A percentile compares a stretch with the other conserved stretches of the same genome.
Conservation (phyloP, 2,888 invertebrate genomes). For the Limnephilus auricula region DNA sequence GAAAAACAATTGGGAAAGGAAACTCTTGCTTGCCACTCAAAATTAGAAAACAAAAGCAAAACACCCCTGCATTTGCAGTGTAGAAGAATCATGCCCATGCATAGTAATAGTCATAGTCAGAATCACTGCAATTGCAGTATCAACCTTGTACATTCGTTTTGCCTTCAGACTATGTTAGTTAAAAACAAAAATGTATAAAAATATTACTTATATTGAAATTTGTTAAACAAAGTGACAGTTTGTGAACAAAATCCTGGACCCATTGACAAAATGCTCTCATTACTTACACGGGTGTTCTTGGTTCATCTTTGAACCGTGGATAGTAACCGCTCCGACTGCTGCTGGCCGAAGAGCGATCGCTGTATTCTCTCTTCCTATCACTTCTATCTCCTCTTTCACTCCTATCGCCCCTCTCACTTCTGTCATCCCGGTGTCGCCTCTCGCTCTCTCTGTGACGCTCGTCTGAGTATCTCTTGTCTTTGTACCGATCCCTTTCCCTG, state of each 20-base stretch:
- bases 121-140: too few species aligned
- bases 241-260: not conserved
- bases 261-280: not conserved
- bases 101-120: too few species aligned
- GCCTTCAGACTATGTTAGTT: too few species aligned
- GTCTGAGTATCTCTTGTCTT: constrained; percentile 68
- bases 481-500: constrained; percentile 70
- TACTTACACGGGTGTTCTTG: constrained; percentile 85
- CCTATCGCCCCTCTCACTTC: constrained; percentile 68
- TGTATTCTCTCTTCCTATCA: constrained; percentile 67
- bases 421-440: constrained; percentile 68
- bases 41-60: not conserved
- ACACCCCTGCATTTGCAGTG: too few species aligned
- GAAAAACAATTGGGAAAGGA: not conserved
- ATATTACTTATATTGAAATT: too few species aligned
- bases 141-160: too few species aligned
- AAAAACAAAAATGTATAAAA: too few species aligned
- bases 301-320: constrained; percentile 89
- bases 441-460: constrained; percentile 70
- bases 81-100: too few species aligned
- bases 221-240: not conserved
- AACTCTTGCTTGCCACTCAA: not conserved
- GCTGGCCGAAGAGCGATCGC: constrained; percentile 69
- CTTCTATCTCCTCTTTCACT: constrained; percentile 67
- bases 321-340: constrained; percentile 77